Evolutionary conservation across 2,888 invertebrate species (phyloP).

Genomic region (Drosophila histrio): DNA sequence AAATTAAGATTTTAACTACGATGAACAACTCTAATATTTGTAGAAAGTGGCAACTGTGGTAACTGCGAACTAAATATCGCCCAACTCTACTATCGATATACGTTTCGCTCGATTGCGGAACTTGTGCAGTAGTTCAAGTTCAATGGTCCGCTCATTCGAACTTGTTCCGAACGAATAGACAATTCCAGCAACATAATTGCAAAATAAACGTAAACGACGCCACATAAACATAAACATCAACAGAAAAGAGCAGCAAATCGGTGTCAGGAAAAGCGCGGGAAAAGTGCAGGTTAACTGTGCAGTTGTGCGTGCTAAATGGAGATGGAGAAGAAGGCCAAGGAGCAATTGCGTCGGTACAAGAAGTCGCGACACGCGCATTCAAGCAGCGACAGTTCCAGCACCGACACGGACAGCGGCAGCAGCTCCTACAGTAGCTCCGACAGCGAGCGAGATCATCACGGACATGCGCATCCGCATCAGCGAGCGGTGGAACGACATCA

Average conservation of each 20-base stretch:
- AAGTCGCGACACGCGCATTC: constrained; percentile 81
- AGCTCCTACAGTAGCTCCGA: constrained; percentile 83
- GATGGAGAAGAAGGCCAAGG: constrained; percentile 84
- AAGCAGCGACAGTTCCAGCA: constrained; percentile 82
- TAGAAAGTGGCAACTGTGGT: no score
- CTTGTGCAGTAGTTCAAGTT: no score
- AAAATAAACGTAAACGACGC: constrained; percentile 49
- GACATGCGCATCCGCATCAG: constrained; percentile 54
- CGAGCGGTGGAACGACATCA: constrained; percentile 76
- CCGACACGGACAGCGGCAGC: constrained; percentile 82
- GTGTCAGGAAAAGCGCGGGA: constrained; percentile 27
- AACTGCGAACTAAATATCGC: no score
- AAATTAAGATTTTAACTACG: no score
- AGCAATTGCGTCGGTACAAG: constrained; percentile 82
- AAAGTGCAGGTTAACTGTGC: not conserved
- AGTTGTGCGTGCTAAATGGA: constrained; percentile 34
- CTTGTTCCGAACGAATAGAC: no score
- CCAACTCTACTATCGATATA: no score
- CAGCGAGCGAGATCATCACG: constrained; percentile 67
- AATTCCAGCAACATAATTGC: constrained; percentile 27
- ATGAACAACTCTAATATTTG: no score
- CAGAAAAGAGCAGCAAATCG: not conserved
- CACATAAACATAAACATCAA: constrained; percentile 30
- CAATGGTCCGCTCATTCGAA: no score
- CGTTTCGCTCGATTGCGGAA: no score